Conservation (phyloP, 2,797 vertebrate species). For the Rousettus madagascariensis region DNA sequence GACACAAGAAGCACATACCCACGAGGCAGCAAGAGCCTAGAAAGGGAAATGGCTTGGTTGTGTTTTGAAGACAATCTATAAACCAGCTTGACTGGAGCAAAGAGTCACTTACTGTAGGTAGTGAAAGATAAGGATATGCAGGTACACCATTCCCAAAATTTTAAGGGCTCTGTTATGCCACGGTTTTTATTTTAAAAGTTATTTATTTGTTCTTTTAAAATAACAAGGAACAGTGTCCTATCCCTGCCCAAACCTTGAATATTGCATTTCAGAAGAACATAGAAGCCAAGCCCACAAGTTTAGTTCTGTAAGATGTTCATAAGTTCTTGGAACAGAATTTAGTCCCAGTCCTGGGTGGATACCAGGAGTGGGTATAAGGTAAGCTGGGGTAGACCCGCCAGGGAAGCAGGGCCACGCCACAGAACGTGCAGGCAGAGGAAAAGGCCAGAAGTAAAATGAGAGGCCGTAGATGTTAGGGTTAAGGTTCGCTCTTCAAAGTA, state of each 20-base stretch:
- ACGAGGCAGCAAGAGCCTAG: neutral
- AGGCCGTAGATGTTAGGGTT: neutral
- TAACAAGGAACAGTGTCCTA: neutral
- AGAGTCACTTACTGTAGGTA: neutral
- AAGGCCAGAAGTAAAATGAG: neutral
- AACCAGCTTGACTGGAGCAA: neutral
- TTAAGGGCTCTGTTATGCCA: neutral
- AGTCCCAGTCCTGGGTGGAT: neutral
- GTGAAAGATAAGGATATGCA: neutral
- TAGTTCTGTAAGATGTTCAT: neutral
- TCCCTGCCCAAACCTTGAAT: neutral
- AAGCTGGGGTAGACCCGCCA: neutral
- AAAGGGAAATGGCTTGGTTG: neutral
- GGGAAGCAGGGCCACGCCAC: neutral
- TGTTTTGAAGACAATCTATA: neutral
- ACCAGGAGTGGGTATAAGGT: neutral
- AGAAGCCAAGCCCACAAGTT: neutral
- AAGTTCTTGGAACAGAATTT: neutral
- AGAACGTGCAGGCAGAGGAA: neutral
- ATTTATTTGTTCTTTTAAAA: constrained; percentile 3
- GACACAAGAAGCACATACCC: neutral
- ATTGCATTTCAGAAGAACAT: neutral
- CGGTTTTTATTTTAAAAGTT: neutral
- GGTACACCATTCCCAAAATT: neutral
- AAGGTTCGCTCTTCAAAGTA: neutral